These are phyloP conservation scores for Myrmophylax atrothorax DNA, from an alignment of 2,113 vertebrate species.

Conservation along the genomic window DNA sequence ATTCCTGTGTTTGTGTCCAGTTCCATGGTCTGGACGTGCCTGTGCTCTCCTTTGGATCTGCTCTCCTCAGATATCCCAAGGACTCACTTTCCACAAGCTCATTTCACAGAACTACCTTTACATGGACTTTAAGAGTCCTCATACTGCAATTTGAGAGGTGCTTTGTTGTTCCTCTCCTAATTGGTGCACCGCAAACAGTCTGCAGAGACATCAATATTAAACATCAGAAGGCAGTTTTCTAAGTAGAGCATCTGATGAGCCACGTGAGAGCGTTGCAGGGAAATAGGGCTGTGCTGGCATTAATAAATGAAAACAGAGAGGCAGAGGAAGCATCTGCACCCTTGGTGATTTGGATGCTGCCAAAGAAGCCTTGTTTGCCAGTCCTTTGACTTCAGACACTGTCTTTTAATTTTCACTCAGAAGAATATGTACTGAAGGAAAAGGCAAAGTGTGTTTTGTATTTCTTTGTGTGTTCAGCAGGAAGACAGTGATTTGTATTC, in stretches of 20 bases:
- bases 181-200: neutral
- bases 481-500: slow-evolving; percentile 48
- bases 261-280: neutral
- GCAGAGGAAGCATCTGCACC: slow-evolving; percentile 1
- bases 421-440: neutral
- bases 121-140: neutral
- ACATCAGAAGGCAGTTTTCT: slow-evolving; percentile 9
- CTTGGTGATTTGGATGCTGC: slow-evolving; percentile 24
- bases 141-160: neutral
- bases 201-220: slow-evolving; percentile 25
- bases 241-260: neutral
- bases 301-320: slow-evolving; percentile 3
- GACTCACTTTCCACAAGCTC: neutral
- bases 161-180: neutral
- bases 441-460: slow-evolving; percentile 5
- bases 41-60: neutral
- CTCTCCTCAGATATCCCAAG: neutral
- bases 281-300: neutral
- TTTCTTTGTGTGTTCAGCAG: slow-evolving; percentile 8
- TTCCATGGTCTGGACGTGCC: neutral
- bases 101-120: neutral
- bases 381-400: slow-evolving; percentile 11
- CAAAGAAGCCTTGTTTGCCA: slow-evolving; percentile 18
- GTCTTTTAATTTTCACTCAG: neutral
- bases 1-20: neutral